phyloP scores from a whole-genome alignment of 2,113 vertebrate species.

The Nyctibius bracteatus region DNA sequence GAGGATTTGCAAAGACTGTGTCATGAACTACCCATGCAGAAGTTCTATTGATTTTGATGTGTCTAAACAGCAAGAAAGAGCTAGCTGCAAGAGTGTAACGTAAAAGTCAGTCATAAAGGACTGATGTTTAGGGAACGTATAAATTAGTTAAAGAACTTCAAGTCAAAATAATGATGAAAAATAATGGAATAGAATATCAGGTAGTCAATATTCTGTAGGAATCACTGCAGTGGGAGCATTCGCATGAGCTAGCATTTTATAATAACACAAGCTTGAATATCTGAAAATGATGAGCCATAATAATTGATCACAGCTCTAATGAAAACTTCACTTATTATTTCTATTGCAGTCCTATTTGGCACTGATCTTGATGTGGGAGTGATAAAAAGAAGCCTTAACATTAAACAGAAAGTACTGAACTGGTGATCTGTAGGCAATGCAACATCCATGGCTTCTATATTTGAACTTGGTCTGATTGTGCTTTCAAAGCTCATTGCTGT shows the following conservation, averaged over 20 bases:
- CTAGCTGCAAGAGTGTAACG: background rate
- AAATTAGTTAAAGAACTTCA: background rate
- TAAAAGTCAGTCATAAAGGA: background rate
- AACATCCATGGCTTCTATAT: background rate
- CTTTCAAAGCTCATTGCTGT: background rate
- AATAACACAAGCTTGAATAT: background rate
- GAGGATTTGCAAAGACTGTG: background rate
- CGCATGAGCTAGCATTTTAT: background rate
- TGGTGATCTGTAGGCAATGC: background rate
- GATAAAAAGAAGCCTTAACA: background rate
- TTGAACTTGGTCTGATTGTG: background rate
- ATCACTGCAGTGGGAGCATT: background rate
- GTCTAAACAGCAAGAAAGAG: background rate
- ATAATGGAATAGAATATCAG: background rate
- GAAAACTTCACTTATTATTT: background rate
- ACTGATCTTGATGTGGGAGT: background rate
- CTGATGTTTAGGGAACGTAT: background rate
- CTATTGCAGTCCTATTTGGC: background rate
- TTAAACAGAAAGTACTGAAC: background rate
- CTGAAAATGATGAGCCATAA: conserved; percentile 23
- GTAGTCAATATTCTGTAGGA: background rate
- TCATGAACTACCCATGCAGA: background rate
- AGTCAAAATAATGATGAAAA: background rate
- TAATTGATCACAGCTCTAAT: conserved; percentile 5
- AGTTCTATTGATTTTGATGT: background rate